Percentiles rank a stretch among this genome's conserved stretches.
Evolutionary conservation across 2,888 invertebrate genomes (phyloP).

Genomic region (Tiliacea aurago): DNA sequence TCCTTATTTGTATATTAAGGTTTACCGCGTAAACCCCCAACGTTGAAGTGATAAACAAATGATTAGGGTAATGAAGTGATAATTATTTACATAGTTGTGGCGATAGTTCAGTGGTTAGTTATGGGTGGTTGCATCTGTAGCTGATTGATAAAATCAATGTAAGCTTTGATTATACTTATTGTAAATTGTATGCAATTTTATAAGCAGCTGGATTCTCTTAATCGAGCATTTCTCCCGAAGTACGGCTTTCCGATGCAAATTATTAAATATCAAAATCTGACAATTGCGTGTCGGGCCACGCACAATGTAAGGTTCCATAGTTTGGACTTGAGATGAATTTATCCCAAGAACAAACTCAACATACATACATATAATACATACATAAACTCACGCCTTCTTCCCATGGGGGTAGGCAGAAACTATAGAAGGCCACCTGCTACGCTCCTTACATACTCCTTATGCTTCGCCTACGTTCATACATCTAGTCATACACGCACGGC

Average conservation of each 20-base stretch:
- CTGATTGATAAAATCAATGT: constrained; percentile 34
- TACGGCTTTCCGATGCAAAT: neutral
- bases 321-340: too few relatives aligned
- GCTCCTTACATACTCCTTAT: too few relatives aligned
- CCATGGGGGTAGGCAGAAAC: too few relatives aligned
- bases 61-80: constrained; percentile 30
- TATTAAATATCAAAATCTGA: neutral
- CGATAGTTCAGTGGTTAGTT: constrained; percentile 25
- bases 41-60: constrained; percentile 30
- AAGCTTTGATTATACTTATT: constrained; percentile 18
- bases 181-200: constrained; percentile 8
- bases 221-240: neutral
- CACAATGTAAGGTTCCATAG: too few relatives aligned
- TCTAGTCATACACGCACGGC: too few relatives aligned
- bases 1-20: constrained; percentile 39
- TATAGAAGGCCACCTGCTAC: too few relatives aligned
- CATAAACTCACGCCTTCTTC: too few relatives aligned
- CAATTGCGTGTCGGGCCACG: too few relatives aligned
- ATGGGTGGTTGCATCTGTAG: constrained; percentile 29
- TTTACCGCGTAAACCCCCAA: constrained; percentile 36
- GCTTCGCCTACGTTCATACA: too few relatives aligned
- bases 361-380: too few relatives aligned
- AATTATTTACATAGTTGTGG: constrained; percentile 27
- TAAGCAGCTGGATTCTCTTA: constrained; percentile 2
- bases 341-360: too few relatives aligned